Base-by-base conservation (phyloP, 2,888 invertebrate species). In the Exocentrus adspersus region DNA sequence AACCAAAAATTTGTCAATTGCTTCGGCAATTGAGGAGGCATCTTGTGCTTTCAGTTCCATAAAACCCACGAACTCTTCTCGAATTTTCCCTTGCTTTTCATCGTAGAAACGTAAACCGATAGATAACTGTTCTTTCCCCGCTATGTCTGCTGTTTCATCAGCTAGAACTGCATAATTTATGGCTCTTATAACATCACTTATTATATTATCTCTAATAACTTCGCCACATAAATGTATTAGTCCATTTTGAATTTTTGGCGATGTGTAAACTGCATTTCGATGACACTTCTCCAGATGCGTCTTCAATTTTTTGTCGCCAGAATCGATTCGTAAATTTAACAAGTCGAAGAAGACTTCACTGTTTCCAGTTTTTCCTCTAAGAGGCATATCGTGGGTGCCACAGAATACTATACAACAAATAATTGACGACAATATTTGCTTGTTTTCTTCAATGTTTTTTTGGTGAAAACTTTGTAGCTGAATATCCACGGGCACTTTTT, bases 81-180 rank as follows among this genome's bases (percentile, higher is more conserved):
- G 17, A 19, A 59, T 57, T 45, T 30, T 63, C 21, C 21, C 20
- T 30, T 63, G 51, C 9, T 20, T 59, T 65, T 65, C 24, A 17
- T 63, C 59, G 14, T 45, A 45, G 51, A 45, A 60, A 9, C 61
- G 41, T n/a, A 69, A 32, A 21, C 73, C 74, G 19, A 76, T 72
- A 43, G 76, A 75, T 17, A 76, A 68, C 67, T 72, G 74, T 64
- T 77, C 68, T 59, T 67, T 68, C 37, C 73, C 74, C 62, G 74
- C 58, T 42, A 75, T 70, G 60, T 73, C 75, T 52, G 70, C 68
- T 60, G 72, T 75, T 70, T 75, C 74, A 69, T 77, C 75, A 58
- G 72, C 74, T 57, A 71, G 64, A 62, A 72, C 63, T 60, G 65
- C 59, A 37, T 65, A 70, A 52, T 56, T 64, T 32, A 52, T 63